Percentiles rank a stretch among this genome's conserved stretches.
phyloP scores from a whole-genome alignment of 2,888 invertebrate genomes.

The Drosophila paucipuncta region DNA sequence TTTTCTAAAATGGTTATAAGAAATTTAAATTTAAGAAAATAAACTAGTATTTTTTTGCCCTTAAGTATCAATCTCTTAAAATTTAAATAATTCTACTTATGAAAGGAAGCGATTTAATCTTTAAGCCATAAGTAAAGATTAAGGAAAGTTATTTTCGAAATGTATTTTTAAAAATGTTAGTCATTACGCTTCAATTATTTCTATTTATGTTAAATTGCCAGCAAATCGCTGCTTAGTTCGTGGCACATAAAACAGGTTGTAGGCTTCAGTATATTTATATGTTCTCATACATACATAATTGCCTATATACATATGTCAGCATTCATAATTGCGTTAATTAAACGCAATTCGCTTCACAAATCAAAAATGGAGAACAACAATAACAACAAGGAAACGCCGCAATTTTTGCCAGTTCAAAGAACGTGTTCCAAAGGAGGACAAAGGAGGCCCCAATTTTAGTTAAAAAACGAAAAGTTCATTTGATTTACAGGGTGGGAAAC shows the following conservation, averaged over 20 bases:
- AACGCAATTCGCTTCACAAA: slow-evolving; percentile 32
- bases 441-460: slow-evolving; percentile 19
- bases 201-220: not conserved
- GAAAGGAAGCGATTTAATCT: not conserved
- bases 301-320: not conserved
- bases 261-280: not conserved
- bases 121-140: not conserved
- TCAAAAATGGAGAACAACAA: slow-evolving; percentile 27
- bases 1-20: not conserved
- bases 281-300: slow-evolving; percentile 14
- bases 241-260: not conserved
- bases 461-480: slow-evolving; percentile 39
- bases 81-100: not conserved
- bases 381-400: not conserved
- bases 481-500: slow-evolving; percentile 28
- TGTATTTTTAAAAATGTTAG: not conserved
- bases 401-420: slow-evolving; percentile 9
- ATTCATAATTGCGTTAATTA: slow-evolving; percentile 5
- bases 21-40: not conserved
- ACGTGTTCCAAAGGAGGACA: slow-evolving; percentile 39
- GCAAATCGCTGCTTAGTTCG: not conserved
- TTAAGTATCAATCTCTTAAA: not conserved
- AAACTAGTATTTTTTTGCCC: not conserved
- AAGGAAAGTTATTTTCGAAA: too few relatives aligned
- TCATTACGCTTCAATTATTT: not conserved